Evolutionary conservation across 1,140 invertebrate species (phyloP).

Genomic region (Cepaea nemoralis): DNA sequence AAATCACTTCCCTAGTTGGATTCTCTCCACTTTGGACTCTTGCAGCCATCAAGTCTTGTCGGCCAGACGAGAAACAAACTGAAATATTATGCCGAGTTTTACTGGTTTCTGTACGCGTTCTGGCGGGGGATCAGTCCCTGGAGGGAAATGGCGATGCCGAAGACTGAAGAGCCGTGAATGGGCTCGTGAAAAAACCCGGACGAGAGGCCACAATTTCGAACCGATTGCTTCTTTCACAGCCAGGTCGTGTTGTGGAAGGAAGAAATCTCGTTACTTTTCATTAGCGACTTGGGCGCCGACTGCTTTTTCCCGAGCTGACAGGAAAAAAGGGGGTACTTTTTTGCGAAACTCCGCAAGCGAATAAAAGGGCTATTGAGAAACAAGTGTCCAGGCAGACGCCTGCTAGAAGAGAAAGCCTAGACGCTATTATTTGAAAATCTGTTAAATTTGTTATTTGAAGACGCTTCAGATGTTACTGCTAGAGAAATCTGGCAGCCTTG

Average conservation of each 20-base stretch:
- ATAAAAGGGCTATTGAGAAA: constrained; percentile 1
- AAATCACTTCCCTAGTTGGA: background rate
- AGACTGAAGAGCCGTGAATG: background rate
- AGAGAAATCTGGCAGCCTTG: background rate
- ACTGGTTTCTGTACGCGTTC: background rate
- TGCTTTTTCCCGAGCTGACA: background rate
- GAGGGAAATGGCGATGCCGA: background rate
- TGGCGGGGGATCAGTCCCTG: constrained; percentile 7
- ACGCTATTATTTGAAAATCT: background rate
- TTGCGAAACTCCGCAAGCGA: background rate
- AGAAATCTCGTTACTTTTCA: constrained; percentile 19
- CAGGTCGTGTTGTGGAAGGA: background rate
- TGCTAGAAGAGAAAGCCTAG: background rate
- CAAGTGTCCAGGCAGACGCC: background rate
- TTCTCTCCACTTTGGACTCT: background rate
- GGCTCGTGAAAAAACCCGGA: background rate
- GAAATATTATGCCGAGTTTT: background rate
- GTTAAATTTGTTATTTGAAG: background rate
- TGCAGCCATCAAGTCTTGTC: background rate
- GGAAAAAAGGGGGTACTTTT: background rate
- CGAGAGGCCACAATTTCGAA: background rate
- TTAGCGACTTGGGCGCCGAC: constrained; percentile 12
- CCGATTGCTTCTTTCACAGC: constrained; percentile 9
- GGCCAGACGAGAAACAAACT: constrained; percentile 3
- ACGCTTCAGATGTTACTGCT: background rate